A percentile compares a stretch with the other conserved stretches of the same genome.
Conservation (phyloP, 2,797 vertebrate genomes). For the Avahi laniger region DNA sequence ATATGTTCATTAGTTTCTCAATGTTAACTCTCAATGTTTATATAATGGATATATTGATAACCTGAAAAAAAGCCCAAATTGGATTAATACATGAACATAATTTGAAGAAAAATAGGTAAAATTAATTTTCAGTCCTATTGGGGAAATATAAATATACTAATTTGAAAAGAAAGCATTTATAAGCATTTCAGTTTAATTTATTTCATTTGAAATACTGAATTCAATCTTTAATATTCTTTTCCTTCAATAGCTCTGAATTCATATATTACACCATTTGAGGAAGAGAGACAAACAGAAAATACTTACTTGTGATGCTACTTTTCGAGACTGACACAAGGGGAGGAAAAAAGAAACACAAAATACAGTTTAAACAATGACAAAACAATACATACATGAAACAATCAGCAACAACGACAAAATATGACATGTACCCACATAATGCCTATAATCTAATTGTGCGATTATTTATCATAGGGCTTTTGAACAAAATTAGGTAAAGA, state of each 20-base stretch:
- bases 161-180: not conserved
- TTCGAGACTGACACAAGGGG: conserved; percentile 83
- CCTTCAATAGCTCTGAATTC: not conserved
- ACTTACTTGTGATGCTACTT: conserved; percentile 88
- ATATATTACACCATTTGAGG: not conserved
- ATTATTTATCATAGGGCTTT: not conserved
- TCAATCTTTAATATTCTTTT: not conserved
- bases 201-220: not conserved
- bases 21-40: not conserved
- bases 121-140: not conserved
- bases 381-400: conserved; percentile 55
- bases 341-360: conserved; percentile 77
- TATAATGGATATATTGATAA: not conserved
- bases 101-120: not conserved
- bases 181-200: not conserved
- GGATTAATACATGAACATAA: not conserved
- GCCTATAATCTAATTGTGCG: fast-evolving
- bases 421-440: not conserved
- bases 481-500: not conserved
- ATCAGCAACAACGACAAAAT: conserved; percentile 46
- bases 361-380: conserved; percentile 77
- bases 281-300: conserved; percentile 70
- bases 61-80: not conserved
- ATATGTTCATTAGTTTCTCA: not conserved
- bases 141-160: not conserved